A percentile compares a stretch with the other conserved stretches of the same genome.
These are phyloP conservation scores for Plecturocebus donacophilus DNA, from an alignment of 2,113 vertebrate genomes.

Conservation along the genomic window DNA sequence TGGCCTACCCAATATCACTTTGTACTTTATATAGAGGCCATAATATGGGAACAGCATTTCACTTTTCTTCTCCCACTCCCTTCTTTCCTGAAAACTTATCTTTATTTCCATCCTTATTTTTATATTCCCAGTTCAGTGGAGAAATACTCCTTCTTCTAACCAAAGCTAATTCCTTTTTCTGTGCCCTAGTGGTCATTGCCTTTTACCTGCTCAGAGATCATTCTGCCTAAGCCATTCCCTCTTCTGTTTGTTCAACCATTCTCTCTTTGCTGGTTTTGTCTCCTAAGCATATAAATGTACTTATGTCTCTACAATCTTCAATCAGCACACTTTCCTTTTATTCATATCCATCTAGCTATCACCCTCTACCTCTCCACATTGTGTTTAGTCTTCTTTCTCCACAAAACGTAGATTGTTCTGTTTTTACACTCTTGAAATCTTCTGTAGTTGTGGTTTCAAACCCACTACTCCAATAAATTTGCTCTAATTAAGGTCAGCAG, in stretches of 20 bases:
- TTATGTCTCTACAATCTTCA: neutral
- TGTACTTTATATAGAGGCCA: neutral
- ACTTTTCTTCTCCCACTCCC: neutral
- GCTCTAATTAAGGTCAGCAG: neutral
- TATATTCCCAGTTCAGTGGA: neutral
- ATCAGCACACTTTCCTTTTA: neutral
- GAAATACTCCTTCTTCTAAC: neutral
- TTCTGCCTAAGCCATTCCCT: neutral
- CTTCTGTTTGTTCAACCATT: neutral
- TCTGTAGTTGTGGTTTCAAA: neutral
- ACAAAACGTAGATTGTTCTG: neutral
- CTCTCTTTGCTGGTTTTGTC: neutral
- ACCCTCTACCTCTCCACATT: neutral
- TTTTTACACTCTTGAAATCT: neutral
- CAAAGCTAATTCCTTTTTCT: neutral
- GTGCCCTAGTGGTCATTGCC: neutral
- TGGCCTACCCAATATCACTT: neutral
- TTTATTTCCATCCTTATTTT: neutral
- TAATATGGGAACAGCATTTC: neutral
- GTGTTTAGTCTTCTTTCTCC: neutral
- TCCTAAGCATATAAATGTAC: neutral
- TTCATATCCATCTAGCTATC: neutral
- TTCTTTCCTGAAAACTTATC: neutral
- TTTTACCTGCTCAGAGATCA: neutral
- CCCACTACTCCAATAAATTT: neutral